phyloP scores from a whole-genome alignment of 1,140 invertebrate species.

The Rhynchophorus ferrugineus region DNA sequence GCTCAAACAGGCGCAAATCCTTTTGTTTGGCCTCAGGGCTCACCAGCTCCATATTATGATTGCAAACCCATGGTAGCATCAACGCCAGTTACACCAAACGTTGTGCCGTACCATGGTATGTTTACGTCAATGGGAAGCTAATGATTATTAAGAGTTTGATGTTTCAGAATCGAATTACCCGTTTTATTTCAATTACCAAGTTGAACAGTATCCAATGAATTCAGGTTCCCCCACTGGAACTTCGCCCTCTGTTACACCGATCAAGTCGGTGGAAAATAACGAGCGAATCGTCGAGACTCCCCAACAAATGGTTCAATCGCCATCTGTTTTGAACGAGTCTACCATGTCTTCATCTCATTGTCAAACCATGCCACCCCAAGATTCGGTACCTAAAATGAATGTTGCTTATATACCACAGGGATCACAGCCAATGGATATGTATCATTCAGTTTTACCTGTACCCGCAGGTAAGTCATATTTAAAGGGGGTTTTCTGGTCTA shows the following conservation, averaged over 20 bases:
- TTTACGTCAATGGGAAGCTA: too few species aligned
- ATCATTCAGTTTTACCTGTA: slow-evolving; percentile 1
- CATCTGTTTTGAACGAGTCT: neutral
- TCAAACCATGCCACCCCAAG: slow-evolving; percentile 14
- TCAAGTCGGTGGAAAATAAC: slow-evolving; percentile 1
- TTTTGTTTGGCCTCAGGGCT: slow-evolving; percentile 26
- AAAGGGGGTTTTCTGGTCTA: too few species aligned
- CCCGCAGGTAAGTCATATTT: slow-evolving; percentile 9
- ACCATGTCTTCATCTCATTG: neutral
- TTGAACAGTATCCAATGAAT: slow-evolving; percentile 14
- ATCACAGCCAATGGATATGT: neutral
- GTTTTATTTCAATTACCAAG: slow-evolving; percentile 26
- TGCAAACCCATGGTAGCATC: slow-evolving; percentile 29
- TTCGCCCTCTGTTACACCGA: neutral
- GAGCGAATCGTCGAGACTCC: neutral
- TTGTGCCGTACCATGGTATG: slow-evolving; percentile 30
- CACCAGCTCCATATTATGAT: slow-evolving; percentile 18
- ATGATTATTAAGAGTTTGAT: neutral
- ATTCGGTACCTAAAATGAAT: neutral
- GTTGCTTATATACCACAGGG: neutral
- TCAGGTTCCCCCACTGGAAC: slow-evolving; percentile 11
- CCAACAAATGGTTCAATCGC: neutral
- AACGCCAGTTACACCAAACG: slow-evolving; percentile 28
- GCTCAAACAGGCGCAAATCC: slow-evolving; percentile 13
- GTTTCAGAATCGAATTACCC: slow-evolving; percentile 11